Evolutionary conservation across 2,113 vertebrate genomes (phyloP).

Genomic region (Edolisoma coerulescens): DNA sequence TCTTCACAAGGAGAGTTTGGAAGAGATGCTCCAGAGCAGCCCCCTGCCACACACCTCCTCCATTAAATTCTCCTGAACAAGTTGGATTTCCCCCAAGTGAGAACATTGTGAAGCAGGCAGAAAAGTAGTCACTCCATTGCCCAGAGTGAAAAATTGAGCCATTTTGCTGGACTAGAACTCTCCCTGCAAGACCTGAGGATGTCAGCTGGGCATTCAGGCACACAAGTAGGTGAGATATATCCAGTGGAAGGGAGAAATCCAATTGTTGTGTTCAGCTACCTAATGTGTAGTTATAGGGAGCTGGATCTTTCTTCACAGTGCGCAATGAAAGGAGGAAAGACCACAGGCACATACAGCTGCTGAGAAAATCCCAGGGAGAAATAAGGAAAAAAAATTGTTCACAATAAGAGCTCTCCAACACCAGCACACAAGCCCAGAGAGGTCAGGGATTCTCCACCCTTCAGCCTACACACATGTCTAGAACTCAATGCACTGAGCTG

Average conservation of each 20-base stretch:
- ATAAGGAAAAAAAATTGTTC: not conserved
- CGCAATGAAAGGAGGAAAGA: not conserved
- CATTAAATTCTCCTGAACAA: not conserved
- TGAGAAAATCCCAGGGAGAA: not conserved
- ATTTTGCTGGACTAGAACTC: not conserved
- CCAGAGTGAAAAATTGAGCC: not conserved
- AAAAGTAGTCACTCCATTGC: not conserved
- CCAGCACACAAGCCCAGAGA: not conserved
- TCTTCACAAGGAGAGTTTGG: not conserved
- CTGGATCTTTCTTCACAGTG: not conserved
- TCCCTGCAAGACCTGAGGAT: not conserved
- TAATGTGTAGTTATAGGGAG: fast-evolving
- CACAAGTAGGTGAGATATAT: fast-evolving
- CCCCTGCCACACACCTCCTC: not conserved
- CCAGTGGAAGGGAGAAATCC: not conserved
- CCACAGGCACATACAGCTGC: not conserved
- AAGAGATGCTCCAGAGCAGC: not conserved
- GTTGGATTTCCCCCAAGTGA: not conserved
- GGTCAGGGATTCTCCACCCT: not conserved
- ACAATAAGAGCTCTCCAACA: not conserved
- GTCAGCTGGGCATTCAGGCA: not conserved
- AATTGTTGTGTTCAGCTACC: fast-evolving
- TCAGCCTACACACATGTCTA: not conserved
- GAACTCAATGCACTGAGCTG: not conserved
- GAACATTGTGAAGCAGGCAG: not conserved